phyloP scores from a whole-genome alignment of 2,113 vertebrate genomes.

The Ascaphus truei region DNA sequence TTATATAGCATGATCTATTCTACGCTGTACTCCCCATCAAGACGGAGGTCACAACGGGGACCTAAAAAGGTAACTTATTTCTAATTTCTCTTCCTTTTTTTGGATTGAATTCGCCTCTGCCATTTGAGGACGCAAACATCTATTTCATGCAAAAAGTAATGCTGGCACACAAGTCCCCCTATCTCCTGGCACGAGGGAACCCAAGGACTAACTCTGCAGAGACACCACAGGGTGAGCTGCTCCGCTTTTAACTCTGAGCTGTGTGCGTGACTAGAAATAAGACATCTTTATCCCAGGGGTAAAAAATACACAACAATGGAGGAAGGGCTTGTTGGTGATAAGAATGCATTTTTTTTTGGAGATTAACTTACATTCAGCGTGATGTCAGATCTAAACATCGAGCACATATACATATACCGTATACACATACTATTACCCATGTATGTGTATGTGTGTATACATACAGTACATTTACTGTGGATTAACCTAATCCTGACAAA shows the following conservation, averaged over 20 bases:
- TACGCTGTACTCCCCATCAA: no score
- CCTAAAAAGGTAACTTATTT: no score
- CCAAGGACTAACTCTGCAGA: neutral
- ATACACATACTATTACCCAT: no score
- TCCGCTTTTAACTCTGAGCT: neutral
- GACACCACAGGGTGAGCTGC: neutral
- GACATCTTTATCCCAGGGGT: neutral
- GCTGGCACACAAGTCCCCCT: neutral
- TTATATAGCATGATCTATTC: no score
- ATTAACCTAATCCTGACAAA: no score
- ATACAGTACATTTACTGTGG: no score
- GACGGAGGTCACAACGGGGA: no score
- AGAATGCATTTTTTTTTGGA: neutral
- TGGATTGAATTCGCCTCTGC: no score
- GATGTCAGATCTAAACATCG: neutral
- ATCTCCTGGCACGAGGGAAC: neutral
- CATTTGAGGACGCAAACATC: neutral
- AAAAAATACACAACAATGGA: neutral
- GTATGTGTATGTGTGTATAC: no score
- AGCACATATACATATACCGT: no score
- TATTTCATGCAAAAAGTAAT: neutral
- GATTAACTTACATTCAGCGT: neutral
- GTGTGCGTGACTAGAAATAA: neutral
- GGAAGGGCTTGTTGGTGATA: neutral
- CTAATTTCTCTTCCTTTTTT: no score